Evolutionary conservation across 1,140 invertebrate species (phyloP).

Genomic region (Camponotus floridanus): DNA sequence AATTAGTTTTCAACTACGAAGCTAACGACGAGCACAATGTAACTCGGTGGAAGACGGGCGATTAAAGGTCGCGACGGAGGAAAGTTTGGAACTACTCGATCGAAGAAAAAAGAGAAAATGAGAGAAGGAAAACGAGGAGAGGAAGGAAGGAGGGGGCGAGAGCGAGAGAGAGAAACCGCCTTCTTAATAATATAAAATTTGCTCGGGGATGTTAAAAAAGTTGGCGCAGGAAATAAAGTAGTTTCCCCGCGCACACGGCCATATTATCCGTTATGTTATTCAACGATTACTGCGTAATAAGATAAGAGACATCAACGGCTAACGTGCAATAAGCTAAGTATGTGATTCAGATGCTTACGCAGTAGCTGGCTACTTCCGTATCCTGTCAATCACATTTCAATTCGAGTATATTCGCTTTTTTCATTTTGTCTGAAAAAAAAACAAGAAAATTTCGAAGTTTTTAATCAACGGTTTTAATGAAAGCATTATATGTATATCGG

Average conservation of each 20-base stretch:
- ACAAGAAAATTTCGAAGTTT: not conserved
- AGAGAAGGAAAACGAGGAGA: not conserved
- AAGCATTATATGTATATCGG: too few relatives aligned
- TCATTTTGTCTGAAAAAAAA: not conserved
- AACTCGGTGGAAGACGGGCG: slow-evolving; percentile 50
- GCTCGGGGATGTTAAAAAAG: slow-evolving; percentile 46
- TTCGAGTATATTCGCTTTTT: not conserved
- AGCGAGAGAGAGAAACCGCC: slow-evolving; percentile 9
- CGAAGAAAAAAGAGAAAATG: slow-evolving; percentile 4
- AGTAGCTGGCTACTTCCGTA: slow-evolving; percentile 56
- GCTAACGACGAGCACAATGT: slow-evolving; percentile 59
- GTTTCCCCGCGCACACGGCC: slow-evolving; percentile 34
- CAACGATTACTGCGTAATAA: slow-evolving; percentile 64
- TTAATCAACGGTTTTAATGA: too few relatives aligned
- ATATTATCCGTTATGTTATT: slow-evolving; percentile 44
- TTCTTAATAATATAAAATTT: slow-evolving; percentile 60
- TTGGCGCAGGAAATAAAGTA: slow-evolving; percentile 53
- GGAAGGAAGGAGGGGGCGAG: too few relatives aligned
- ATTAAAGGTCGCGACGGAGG: slow-evolving; percentile 55
- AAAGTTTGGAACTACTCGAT: slow-evolving; percentile 51
- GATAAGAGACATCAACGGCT: slow-evolving; percentile 51
- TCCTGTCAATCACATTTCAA: slow-evolving; percentile 40
- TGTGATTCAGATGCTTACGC: slow-evolving; percentile 57
- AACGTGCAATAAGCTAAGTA: slow-evolving; percentile 62
- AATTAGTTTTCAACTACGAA: slow-evolving; percentile 65